Evolutionary conservation across 1,140 invertebrate genomes (phyloP).

Genomic region (Drosophila guanche): DNA sequence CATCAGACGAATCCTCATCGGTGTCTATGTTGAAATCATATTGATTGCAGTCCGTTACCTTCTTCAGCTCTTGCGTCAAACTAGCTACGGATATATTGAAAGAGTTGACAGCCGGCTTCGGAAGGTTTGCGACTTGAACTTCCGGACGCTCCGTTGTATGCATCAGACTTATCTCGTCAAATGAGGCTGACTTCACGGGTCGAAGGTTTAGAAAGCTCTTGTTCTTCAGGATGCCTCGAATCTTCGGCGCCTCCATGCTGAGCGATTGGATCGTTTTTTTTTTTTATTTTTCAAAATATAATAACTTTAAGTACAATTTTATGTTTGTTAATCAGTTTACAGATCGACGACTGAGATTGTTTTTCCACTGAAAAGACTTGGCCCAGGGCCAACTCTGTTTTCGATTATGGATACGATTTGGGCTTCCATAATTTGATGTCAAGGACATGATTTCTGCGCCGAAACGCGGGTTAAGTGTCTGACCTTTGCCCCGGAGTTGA

Average conservation of each 20-base stretch:
- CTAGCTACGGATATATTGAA: constrained; percentile 98
- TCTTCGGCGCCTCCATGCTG: too few species aligned
- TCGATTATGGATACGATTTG: constrained; percentile 24
- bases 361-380: neutral
- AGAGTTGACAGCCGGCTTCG: constrained; percentile 11
- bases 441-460: constrained; percentile 8
- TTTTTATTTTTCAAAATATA: neutral
- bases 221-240: constrained; percentile 1
- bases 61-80: constrained; percentile 87
- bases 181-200: neutral
- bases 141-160: neutral
- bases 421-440: constrained; percentile 69
- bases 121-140: constrained; percentile 87
- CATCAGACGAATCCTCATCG: constrained; percentile 19
- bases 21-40: constrained; percentile 2
- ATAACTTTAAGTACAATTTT: neutral
- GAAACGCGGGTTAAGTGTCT: constrained; percentile 59
- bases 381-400: constrained; percentile 8
- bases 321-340: too few species aligned
- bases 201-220: too few species aligned
- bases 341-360: neutral
- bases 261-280: neutral
- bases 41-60: neutral
- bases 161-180: constrained; percentile 12
- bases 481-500: constrained; percentile 49